Base-by-base conservation (phyloP, 1,140 invertebrate species). In the Medauroidea extradentata region DNA sequence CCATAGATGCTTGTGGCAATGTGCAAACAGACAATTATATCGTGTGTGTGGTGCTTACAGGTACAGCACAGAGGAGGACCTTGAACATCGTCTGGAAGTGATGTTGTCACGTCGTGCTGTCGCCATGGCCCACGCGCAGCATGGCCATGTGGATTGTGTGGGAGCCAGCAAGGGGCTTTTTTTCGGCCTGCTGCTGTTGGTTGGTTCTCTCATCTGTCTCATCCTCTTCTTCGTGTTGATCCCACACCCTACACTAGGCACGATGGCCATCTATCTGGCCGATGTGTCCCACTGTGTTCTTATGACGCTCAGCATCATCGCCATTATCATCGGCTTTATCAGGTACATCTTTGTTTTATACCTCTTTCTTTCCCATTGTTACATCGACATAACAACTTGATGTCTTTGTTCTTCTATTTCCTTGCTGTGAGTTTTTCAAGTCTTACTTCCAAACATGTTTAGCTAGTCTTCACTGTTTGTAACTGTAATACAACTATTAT, bases 201-300 rank as follows among this genome's bases (percentile, higher is more conserved):
- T 95, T 27, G 90, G 88, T n/a, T 91, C 92, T 4, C 79, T 95
- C 43, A 96, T 95, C 71, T 95, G 92, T 73, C 78, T 96, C 69
- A 95, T 96, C 65, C 83, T 96, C 25, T 96, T 95, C 86, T 96
- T 96, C 78, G 93, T 96, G 34, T 79, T 95, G 60, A 90, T 95
- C 61, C 88, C 87, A 72, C 88, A 93, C 69, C 83, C 86, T 38
- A 81, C 90, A 63, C 80, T 92, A 62, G 86, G 87, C 62, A 78
- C 89, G 52, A 75, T 94, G 51, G 93, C 93, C 39, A 91, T 94
- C 65, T 94, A 93, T 67, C 79, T 96, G 58, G 92, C 91, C 19
- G 93, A 95, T 72, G 89, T 90, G 14, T 93, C 91, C 5, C 93
- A 96, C 72, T 92, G 90, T 72, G 85, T 85, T 44, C 78, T 96